phyloP scores from a whole-genome alignment of 2,113 vertebrate genomes.

The Vimba vimba region DNA sequence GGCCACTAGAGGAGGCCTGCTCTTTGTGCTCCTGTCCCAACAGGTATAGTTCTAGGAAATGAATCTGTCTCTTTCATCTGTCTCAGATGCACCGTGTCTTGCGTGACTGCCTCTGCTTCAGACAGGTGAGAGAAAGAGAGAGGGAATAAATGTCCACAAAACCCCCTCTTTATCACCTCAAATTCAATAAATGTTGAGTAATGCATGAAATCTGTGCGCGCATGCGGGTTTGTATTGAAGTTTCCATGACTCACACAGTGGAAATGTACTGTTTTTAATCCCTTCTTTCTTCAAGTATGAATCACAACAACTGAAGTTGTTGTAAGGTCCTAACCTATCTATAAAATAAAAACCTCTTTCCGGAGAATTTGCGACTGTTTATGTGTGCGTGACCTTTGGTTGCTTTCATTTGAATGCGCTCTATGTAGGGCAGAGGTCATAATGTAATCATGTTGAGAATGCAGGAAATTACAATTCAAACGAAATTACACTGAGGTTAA shows the following conservation, averaged over 20 bases:
- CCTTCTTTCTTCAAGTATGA: constrained; percentile 40
- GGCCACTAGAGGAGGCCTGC: constrained; percentile 49
- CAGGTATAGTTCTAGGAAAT: constrained; percentile 46
- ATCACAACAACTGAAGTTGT: constrained; percentile 8
- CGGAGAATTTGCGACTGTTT: constrained; percentile 21
- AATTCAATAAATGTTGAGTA: constrained; percentile 71
- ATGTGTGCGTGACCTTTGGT: neutral
- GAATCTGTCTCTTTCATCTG: constrained; percentile 37
- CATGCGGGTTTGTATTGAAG: constrained; percentile 35
- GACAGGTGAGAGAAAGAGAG: constrained; percentile 49
- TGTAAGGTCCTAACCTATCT: constrained; percentile 10
- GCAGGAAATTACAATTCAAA: constrained; percentile 49
- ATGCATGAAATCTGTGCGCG: constrained; percentile 52
- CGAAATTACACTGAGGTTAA: constrained; percentile 39
- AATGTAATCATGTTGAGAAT: constrained; percentile 48
- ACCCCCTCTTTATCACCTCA: constrained; percentile 58
- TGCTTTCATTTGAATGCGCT: neutral
- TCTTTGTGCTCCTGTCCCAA: constrained; percentile 33
- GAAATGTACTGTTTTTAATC: constrained; percentile 62
- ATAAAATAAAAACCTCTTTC: neutral
- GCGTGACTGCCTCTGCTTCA: constrained; percentile 59
- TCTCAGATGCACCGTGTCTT: constrained; percentile 24
- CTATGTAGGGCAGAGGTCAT: constrained; percentile 33
- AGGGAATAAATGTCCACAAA: neutral
- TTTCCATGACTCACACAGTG: constrained; percentile 69